phyloP scores from a whole-genome alignment of 2,888 invertebrate species.

The Oxyteleia sp. region DNA sequence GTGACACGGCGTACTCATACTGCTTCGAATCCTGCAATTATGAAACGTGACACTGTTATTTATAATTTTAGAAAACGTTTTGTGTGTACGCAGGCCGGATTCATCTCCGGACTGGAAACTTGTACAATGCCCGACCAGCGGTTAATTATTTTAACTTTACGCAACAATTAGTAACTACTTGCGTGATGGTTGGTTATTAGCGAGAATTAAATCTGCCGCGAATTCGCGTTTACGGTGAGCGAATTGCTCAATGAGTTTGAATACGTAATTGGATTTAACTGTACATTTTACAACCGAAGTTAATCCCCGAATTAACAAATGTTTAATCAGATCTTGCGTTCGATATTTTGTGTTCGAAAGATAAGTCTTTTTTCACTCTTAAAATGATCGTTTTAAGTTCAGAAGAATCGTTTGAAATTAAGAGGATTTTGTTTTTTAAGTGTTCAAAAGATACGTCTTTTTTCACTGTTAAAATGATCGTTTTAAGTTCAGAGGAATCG shows the following conservation, averaged over 20 bases:
- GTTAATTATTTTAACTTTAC: conserved; percentile 66
- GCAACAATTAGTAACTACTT: conserved; percentile 66
- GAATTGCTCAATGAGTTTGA: conserved; percentile 56
- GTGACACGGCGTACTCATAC: too few relatives aligned
- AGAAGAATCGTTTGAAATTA: too few relatives aligned
- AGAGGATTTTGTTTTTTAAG: too few relatives aligned
- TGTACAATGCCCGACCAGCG: conserved; percentile 37
- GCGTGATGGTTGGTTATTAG: conserved; percentile 64
- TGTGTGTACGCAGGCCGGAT: not conserved
- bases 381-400: too few relatives aligned
- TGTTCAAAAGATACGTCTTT: too few relatives aligned
- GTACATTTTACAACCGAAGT: conserved; percentile 21
- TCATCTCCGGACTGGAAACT: conserved; percentile 23
- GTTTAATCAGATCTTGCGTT: too few relatives aligned
- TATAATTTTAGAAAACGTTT: conserved; percentile 40
- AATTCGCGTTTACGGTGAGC: conserved; percentile 40
- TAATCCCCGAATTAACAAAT: not conserved
- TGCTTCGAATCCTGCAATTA: conserved; percentile 38
- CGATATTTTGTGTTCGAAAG: too few relatives aligned
- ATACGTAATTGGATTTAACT: conserved; percentile 51
- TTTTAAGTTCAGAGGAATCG: too few relatives aligned
- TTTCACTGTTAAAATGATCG: too few relatives aligned
- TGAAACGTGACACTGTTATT: conserved; percentile 36
- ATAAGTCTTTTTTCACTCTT: too few relatives aligned
- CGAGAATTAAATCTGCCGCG: conserved; percentile 54